Evolutionary conservation across 2,113 vertebrate species (phyloP).

Genomic region (Campylomormyrus numenius): DNA sequence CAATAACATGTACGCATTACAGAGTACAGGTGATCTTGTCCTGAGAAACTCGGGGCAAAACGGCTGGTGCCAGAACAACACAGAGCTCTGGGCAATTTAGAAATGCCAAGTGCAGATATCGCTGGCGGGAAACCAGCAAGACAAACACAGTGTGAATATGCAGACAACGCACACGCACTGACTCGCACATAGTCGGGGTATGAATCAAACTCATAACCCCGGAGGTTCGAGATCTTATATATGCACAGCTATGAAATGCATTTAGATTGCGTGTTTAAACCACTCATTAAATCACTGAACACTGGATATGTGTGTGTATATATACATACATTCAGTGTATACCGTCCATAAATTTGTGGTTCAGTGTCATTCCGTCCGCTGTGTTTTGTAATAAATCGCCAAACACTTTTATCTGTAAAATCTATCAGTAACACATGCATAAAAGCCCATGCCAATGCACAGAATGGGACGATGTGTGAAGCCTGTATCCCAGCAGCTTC

Average conservation of each 20-base stretch:
- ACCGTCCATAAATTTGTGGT: not conserved
- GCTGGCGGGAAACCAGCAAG: not conserved
- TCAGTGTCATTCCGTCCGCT: not conserved
- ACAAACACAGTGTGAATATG: not conserved
- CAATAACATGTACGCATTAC: not conserved
- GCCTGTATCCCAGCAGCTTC: not conserved
- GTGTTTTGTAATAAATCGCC: not conserved
- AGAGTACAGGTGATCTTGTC: not conserved
- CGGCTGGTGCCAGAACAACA: not conserved
- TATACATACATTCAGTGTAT: not conserved
- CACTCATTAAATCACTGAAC: not conserved
- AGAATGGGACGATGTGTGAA: not conserved
- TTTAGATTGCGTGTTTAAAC: not conserved
- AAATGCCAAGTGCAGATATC: not conserved
- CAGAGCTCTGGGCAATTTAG: not conserved
- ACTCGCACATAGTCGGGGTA: not conserved
- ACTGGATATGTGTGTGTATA: not conserved
- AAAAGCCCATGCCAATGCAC: not conserved
- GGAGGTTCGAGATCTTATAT: not conserved
- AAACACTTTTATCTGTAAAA: not conserved
- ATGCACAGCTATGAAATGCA: slow-evolving; percentile 2
- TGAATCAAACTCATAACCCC: not conserved
- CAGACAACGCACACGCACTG: not conserved
- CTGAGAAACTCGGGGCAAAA: not conserved
- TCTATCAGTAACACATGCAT: not conserved